Base-by-base conservation (phyloP, 2,113 vertebrate species). In the Macrotis lagotis region DNA sequence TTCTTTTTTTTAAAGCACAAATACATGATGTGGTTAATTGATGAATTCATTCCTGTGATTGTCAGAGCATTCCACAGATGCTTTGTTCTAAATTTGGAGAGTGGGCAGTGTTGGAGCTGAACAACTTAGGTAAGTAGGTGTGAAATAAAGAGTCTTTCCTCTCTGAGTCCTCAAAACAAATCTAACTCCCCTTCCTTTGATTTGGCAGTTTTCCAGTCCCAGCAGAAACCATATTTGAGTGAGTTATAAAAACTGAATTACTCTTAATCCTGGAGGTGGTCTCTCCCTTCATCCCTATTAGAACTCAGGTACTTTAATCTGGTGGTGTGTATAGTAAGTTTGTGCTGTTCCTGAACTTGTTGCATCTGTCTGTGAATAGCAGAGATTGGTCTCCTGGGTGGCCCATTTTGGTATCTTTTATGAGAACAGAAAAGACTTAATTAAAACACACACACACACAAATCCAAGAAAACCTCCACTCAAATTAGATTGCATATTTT, bases 11-110 rank as follows among this genome's bases (percentile, higher is more conserved):
- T 37, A 66, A 37, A 53, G 53, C 90, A 26, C 25, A 52, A 51
- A 6, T 24, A 9, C 25, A 26, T 49, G 52, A 52, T 94, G 53
- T 59, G 88, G 50, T 26, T 51, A 50, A 48, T n/a, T 93, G 25
- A 6, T 88, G 9, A 91, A 19, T 88, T 89, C 19, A 9, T 28
- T 26, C 1, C 1, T 66, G 66, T 88, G 51, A 92, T 88, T 51
- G 10, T 55, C 16, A 91, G 66, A 91, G 55, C 0, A 0, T 91
- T 91, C 94, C 44, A 48, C 1, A 48, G n/a, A 37, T 55, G 1
- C 66, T 95, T 95, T 51, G 25, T 95, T 95, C 48, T 94, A 52
- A 83, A 53, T 48, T 44, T 90, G 90, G 91, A 47, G 50, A 31
- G 48, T 50, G 49, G 48, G 44, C 48, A 59, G 0, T 24, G 8